phyloP scores from a whole-genome alignment of 2,113 vertebrate genomes.

The Perca fluviatilis region DNA sequence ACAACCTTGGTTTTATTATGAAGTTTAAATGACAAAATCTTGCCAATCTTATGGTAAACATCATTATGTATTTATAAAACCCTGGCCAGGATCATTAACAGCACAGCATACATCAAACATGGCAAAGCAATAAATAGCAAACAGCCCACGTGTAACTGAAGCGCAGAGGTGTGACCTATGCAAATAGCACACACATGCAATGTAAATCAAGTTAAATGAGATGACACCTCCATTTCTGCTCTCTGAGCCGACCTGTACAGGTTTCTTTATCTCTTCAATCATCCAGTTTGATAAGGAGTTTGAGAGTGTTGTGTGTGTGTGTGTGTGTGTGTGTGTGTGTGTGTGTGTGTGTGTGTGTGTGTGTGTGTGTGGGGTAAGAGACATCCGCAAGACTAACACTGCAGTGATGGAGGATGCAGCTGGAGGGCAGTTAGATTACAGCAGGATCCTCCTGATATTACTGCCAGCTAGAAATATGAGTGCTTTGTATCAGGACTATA shows the following conservation, averaged over 20 bases:
- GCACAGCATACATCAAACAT: constrained; percentile 48
- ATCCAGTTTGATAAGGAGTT: constrained; percentile 4
- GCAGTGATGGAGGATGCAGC: constrained; percentile 35
- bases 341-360: not conserved
- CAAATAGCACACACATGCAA: constrained; percentile 46
- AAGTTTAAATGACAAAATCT: constrained; percentile 57
- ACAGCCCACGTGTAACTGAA: constrained; percentile 26
- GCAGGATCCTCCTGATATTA: constrained; percentile 41
- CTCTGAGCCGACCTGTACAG: not conserved
- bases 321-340: not conserved
- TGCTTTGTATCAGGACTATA: constrained; percentile 55
- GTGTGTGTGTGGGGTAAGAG: constrained; percentile 23
- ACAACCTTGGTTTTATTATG: constrained; percentile 50
- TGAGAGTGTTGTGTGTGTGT: not conserved
- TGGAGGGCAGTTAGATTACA: constrained; percentile 33
- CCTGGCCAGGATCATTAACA: constrained; percentile 56
- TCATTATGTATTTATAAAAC: constrained; percentile 72
- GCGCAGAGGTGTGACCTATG: constrained; percentile 34
- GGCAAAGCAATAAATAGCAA: constrained; percentile 56
- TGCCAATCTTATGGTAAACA: constrained; percentile 52
- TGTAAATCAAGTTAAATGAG: constrained; percentile 60
- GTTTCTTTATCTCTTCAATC: constrained; percentile 2
- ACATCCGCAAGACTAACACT: constrained; percentile 22
- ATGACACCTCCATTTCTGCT: constrained; percentile 16
- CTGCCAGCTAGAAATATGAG: constrained; percentile 58